These are phyloP conservation scores for Achatina immaculata DNA, from an alignment of 1,140 invertebrate species.

Conservation along the genomic window DNA sequence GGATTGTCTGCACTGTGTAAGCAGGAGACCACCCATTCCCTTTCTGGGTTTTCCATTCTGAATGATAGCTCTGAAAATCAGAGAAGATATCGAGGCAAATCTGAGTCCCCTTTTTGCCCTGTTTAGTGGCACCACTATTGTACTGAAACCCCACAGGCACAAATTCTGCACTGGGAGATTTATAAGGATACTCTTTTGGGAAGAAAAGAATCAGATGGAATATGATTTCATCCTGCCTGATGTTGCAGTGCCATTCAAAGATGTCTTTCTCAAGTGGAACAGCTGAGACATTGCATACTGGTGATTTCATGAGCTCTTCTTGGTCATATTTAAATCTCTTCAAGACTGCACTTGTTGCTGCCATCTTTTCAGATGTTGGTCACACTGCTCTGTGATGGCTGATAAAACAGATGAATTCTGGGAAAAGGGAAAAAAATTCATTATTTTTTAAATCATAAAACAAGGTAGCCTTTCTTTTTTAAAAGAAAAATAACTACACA, in stretches of 20 bases:
- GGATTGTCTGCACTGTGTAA: slow-evolving; percentile 61
- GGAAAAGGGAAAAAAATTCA: not conserved
- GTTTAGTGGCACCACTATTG: slow-evolving; percentile 59
- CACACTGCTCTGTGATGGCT: not conserved
- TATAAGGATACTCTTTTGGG: slow-evolving; percentile 61
- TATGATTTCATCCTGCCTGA: slow-evolving; percentile 59
- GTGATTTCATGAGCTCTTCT: slow-evolving; percentile 52
- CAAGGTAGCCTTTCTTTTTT: too few species aligned
- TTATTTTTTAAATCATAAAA: too few species aligned
- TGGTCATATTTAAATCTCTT: slow-evolving; percentile 54
- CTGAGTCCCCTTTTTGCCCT: slow-evolving; percentile 57
- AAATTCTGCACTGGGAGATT: slow-evolving; percentile 63
- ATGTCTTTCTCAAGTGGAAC: slow-evolving; percentile 57
- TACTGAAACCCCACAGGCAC: slow-evolving; percentile 59
- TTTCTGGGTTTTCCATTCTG: slow-evolving; percentile 61
- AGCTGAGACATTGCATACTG: slow-evolving; percentile 61
- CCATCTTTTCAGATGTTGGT: not conserved
- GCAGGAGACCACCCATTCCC: slow-evolving; percentile 60
- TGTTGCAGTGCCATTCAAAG: slow-evolving; percentile 66
- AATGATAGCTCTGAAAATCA: slow-evolving; percentile 59
- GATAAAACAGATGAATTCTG: not conserved
- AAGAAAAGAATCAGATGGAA: slow-evolving; percentile 60
- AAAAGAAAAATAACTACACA: too few species aligned
- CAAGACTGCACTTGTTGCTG: slow-evolving; percentile 42
- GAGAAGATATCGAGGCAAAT: slow-evolving; percentile 62